These are phyloP conservation scores for Pollenia griseotomentosa DNA, from an alignment of 2,888 invertebrate genomes.

Conservation along the genomic window DNA sequence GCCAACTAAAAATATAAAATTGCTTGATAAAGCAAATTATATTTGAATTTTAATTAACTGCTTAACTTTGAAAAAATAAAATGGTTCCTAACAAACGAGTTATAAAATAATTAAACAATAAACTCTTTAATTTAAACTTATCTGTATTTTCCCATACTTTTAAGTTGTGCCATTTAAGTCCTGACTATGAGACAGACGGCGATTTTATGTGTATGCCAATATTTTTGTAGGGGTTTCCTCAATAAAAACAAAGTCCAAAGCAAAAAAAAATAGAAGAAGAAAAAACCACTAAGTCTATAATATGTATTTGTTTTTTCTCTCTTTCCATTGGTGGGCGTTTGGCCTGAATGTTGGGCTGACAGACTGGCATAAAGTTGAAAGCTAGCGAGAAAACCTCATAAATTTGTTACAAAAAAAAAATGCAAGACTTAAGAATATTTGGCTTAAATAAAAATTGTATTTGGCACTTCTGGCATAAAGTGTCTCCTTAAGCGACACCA, in stretches of 20 bases:
- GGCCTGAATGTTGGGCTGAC: not conserved
- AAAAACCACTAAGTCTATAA: not conserved
- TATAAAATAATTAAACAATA: no score
- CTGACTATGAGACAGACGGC: not conserved
- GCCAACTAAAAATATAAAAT: no score
- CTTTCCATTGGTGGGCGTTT: constrained; percentile 40
- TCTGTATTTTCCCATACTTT: no score
- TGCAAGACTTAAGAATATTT: constrained; percentile 47
- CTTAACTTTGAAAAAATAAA: no score
- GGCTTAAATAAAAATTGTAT: constrained; percentile 62
- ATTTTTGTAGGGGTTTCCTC: constrained; percentile 1
- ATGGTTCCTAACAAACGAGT: no score
- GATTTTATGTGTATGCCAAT: constrained; percentile 9
- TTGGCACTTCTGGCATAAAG: constrained; percentile 65
- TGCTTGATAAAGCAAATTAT: no score
- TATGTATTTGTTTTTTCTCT: not conserved
- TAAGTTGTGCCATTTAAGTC: no score
- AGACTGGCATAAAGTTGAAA: constrained; percentile 35
- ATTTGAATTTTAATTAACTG: no score
- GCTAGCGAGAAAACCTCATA: constrained; percentile 54
- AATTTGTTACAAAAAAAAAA: constrained; percentile 46
- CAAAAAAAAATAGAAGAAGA: not conserved
- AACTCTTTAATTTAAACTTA: no score
- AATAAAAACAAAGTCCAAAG: not conserved
- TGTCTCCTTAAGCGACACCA: constrained; percentile 58